Evolutionary conservation across 2,113 vertebrate species (phyloP).

Genomic region (Alethe castanea): DNA sequence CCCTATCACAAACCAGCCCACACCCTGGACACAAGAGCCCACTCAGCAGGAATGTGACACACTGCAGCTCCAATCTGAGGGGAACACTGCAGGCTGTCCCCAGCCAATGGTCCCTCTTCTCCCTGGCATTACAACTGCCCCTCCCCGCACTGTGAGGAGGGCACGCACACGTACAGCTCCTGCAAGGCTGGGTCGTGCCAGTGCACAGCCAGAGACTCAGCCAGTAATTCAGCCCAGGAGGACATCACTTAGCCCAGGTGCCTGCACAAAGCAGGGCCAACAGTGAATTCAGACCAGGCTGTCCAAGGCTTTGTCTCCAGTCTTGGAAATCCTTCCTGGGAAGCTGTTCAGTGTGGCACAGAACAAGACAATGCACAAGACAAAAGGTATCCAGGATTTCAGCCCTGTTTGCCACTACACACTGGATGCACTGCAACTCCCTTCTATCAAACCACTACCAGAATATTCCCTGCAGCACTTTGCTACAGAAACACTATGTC

Average conservation of each 20-base stretch:
- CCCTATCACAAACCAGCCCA: neutral
- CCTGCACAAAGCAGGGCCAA: neutral
- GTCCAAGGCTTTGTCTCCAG: neutral
- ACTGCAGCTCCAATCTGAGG: neutral
- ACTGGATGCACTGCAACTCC: neutral
- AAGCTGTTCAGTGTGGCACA: neutral
- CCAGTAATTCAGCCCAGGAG: neutral
- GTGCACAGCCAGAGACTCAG: neutral
- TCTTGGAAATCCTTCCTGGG: neutral
- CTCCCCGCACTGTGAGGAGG: neutral
- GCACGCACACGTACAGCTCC: fast-evolving
- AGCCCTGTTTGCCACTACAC: neutral
- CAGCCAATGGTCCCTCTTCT: neutral
- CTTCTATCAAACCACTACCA: neutral
- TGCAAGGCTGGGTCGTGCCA: too few species aligned
- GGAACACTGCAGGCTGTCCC: neutral
- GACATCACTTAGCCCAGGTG: neutral
- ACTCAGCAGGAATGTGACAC: neutral
- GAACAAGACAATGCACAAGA: neutral
- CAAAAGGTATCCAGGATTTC: neutral
- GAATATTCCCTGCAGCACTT: neutral
- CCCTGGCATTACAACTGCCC: too few species aligned
- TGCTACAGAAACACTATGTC: neutral
- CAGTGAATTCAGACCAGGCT: neutral
- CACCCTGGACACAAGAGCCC: neutral